These are phyloP conservation scores for Crenuchus spilurus DNA, from an alignment of 2,797 vertebrate genomes.

Conservation along the genomic window DNA sequence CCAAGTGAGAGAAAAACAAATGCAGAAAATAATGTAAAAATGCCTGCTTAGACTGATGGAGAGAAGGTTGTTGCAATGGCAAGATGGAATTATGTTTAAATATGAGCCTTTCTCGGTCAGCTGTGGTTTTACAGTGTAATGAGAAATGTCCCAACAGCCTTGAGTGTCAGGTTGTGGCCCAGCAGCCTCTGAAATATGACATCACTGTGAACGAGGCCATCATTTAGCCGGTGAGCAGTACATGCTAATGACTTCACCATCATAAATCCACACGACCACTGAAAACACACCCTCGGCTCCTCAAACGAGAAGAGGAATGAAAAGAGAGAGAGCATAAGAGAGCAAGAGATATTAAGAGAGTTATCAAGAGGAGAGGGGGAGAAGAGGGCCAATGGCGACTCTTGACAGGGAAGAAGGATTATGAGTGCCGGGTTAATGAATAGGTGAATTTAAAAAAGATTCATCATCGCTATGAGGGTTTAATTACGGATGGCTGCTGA, in stretches of 20 bases:
- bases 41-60: background rate
- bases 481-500: constrained; percentile 23
- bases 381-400: background rate
- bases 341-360: constrained; percentile 19
- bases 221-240: background rate
- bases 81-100: background rate
- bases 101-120: background rate
- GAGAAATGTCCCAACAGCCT: constrained; percentile 31
- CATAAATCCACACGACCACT: constrained; percentile 38
- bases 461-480: constrained; percentile 21
- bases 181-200: constrained; percentile 41
- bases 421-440: constrained; percentile 25
- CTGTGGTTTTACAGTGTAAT: background rate
- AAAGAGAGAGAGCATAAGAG: constrained; percentile 16
- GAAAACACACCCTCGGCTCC: constrained; percentile 11
- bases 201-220: constrained; percentile 36
- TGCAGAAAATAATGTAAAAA: background rate
- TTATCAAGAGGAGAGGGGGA: background rate
- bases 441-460: constrained; percentile 31
- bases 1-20: background rate
- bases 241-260: constrained; percentile 15
- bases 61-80: background rate
- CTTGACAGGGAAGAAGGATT: constrained; percentile 9
- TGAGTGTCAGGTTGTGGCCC: constrained; percentile 4
- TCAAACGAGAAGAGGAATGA: background rate